These are phyloP conservation scores for Macroglossus sobrinus DNA, from an alignment of 2,113 vertebrate genomes.

Conservation along the genomic window DNA sequence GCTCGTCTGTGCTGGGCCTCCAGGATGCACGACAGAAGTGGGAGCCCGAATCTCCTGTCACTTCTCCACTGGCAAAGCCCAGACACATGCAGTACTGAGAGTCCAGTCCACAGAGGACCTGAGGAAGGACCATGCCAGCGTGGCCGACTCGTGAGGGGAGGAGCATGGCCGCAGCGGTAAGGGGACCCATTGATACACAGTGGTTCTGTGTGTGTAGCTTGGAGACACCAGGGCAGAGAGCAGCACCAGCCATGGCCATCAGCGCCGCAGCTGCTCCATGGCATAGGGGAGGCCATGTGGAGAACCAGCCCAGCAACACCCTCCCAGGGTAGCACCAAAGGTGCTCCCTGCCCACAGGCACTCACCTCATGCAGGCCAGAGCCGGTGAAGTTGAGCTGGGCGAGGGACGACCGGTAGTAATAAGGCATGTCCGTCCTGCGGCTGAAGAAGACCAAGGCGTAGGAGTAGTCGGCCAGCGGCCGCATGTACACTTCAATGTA, in stretches of 20 bases:
- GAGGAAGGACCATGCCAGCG: neutral
- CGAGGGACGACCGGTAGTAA: conserved; percentile 86
- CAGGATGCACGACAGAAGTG: neutral
- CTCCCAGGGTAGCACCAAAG: too few species aligned
- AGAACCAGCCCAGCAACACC: neutral
- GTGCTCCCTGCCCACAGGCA: neutral
- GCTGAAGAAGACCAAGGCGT: conserved; percentile 92
- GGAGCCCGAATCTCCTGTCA: neutral
- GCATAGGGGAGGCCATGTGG: fast-evolving
- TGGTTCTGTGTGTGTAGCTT: neutral
- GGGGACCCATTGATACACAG: neutral
- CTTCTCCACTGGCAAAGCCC: neutral
- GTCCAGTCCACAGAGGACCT: neutral
- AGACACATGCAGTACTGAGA: neutral
- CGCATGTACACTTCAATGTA: conserved; percentile 90
- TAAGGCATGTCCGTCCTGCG: conserved; percentile 91
- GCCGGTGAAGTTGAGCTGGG: conserved; percentile 81
- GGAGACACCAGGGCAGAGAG: neutral
- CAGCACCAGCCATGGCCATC: neutral
- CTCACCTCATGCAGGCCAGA: conserved; percentile 84
- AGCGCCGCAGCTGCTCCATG: neutral
- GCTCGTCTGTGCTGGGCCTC: neutral
- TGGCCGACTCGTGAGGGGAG: neutral
- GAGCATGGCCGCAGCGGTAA: neutral
- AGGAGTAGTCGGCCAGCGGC: conserved; percentile 82